Evolutionary conservation across 2,888 invertebrate species (phyloP).

Genomic region (Tipula confusa): DNA sequence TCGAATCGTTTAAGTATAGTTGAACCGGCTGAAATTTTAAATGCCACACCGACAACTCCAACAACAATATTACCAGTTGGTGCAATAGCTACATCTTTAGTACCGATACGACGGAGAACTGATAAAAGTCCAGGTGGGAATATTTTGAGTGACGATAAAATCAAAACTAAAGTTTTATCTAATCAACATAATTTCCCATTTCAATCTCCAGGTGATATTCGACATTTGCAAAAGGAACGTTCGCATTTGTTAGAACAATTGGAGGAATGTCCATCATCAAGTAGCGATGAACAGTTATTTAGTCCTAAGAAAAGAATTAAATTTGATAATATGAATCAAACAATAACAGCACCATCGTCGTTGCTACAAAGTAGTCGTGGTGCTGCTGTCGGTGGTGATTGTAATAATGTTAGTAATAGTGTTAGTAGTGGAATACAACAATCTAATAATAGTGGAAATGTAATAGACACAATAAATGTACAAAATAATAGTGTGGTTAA

Average conservation of each 20-base stretch:
- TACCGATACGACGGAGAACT: slow-evolving; percentile 45
- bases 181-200: slow-evolving; percentile 28
- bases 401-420: background rate
- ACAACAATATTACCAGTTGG: background rate
- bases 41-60: background rate
- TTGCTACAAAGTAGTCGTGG: background rate
- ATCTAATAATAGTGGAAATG: background rate
- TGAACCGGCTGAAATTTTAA: background rate
- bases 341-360: background rate
- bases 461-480: slow-evolving; percentile 26
- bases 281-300: slow-evolving; percentile 60
- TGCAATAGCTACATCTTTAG: background rate
- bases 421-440: slow-evolving; percentile 27
- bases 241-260: slow-evolving; percentile 65
- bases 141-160: slow-evolving; percentile 33
- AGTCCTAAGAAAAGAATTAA: slow-evolving; percentile 64
- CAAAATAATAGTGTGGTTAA: slow-evolving; percentile 16
- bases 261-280: slow-evolving; percentile 65
- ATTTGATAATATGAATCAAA: slow-evolving; percentile 48
- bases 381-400: background rate
- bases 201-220: slow-evolving; percentile 56
- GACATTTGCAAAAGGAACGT: slow-evolving; percentile 65
- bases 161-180: slow-evolving; percentile 12
- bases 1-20: slow-evolving; percentile 6
- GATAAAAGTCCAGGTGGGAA: slow-evolving; percentile 46